These are phyloP conservation scores for Thermophis baileyi DNA, from an alignment of 2,113 vertebrate genomes.

Conservation along the genomic window DNA sequence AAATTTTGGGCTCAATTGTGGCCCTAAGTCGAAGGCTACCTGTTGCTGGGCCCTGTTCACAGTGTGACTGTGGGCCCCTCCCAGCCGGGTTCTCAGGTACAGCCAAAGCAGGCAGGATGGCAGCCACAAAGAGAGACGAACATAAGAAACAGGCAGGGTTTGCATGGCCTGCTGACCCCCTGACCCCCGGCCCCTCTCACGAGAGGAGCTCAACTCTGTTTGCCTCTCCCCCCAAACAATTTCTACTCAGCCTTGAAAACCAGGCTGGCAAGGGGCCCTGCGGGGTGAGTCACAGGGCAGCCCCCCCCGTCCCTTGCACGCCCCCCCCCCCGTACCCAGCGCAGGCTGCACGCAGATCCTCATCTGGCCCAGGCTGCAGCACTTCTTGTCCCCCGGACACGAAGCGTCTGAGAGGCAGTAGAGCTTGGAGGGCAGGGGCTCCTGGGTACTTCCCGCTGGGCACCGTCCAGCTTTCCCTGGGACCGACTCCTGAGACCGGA, in stretches of 20 bases:
- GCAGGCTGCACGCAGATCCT: constrained; percentile 49
- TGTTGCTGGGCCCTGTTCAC: background rate
- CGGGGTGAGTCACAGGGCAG: background rate
- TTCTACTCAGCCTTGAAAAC: background rate
- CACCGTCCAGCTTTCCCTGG: background rate
- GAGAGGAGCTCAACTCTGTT: background rate
- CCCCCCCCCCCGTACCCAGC: constrained; percentile 33
- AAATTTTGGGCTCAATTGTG: no score
- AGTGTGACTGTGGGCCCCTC: background rate
- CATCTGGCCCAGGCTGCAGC: constrained; percentile 12
- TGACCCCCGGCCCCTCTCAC: background rate
- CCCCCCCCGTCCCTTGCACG: background rate
- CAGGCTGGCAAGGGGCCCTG: background rate
- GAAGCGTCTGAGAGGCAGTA: constrained; percentile 37
- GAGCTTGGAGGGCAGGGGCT: rapidly evolving
- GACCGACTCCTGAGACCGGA: background rate
- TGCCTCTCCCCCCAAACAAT: background rate
- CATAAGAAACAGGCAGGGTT: background rate
- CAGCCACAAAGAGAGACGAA: background rate
- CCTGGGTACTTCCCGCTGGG: rapidly evolving
- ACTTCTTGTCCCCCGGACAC: constrained; percentile 48
- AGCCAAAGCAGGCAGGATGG: background rate
- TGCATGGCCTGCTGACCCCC: background rate
- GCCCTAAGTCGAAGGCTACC: no score
- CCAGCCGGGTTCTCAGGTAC: background rate